Evolutionary conservation across 2,888 invertebrate genomes (phyloP), one percentile per base, ranked within the genome.

Genomic region (Mythimna pallens): DNA sequence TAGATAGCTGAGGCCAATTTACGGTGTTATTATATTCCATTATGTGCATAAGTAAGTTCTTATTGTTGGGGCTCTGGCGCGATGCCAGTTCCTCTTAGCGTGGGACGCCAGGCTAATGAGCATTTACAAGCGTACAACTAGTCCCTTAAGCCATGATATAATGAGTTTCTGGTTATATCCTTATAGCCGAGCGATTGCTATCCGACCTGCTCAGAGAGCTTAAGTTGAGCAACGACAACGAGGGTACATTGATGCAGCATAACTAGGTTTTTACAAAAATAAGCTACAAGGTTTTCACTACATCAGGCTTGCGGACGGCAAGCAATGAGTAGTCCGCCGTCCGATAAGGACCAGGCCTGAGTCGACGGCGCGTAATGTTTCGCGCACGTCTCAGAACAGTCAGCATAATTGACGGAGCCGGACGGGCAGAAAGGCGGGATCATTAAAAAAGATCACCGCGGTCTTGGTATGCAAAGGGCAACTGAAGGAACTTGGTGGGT

Each of bases 81-180:
- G 34, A 14, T 47, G 79, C 79, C 79, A 79, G 66, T 14, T n/a
- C 43, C 71, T 81, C 82, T 67, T 77, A 81, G 71, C 63, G 34
- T n/a, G 30, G 58, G 58, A 81, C 63, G 65, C 63, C 47, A 65
- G 58, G 63, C 78, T 79, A 79, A 77, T 79, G 82, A 79, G 82
- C 78, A 79, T 79, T 79, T 81, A 79, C 78, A 79, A 81, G 77
- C 78, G 59, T 47, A 59, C 55, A 57, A 78, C 59, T 77, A 71
- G 78, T 81, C 78, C 78, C 78, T 64, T 81, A 81, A 79, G 77
- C 78, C 66, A 70, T 55, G 63, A 79, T 71, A 81, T 79, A 79
- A 79, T 77, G 82, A 79, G 82, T 66, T 71, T 67, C 63, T 67
- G 78, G 79, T 36, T 81, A 65, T 70, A 78, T 63, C 65, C 70